phyloP scores from a whole-genome alignment of 2,113 vertebrate genomes.

The Campylomormyrus numenius region DNA sequence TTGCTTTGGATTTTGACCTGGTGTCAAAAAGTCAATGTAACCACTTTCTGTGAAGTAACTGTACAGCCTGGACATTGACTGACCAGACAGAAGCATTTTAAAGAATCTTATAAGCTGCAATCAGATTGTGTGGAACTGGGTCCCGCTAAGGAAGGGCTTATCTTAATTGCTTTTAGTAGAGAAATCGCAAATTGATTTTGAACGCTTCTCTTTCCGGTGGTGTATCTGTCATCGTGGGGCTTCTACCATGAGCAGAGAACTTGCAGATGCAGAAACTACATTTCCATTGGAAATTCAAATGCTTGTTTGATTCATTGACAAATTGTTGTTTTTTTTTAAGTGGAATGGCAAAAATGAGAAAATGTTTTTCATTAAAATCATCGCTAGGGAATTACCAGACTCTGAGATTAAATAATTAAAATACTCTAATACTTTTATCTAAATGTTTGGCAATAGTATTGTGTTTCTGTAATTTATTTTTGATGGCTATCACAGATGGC shows the following conservation, averaged over 20 bases:
- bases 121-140: slow-evolving; percentile 37
- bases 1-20: not conserved
- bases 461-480: not conserved
- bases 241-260: slow-evolving; percentile 24
- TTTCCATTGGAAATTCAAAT: slow-evolving; percentile 40
- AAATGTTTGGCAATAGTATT: not conserved
- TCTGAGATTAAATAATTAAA: not conserved
- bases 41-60: not conserved
- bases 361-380: not conserved
- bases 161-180: slow-evolving; percentile 39
- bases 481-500: slow-evolving; percentile 11
- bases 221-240: slow-evolving; percentile 29
- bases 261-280: slow-evolving; percentile 37
- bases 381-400: not conserved
- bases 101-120: not conserved
- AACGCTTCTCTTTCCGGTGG: slow-evolving; percentile 34
- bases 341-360: too few relatives aligned
- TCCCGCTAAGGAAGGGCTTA: slow-evolving; percentile 41
- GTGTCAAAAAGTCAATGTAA: not conserved
- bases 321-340: not conserved
- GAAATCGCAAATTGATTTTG: slow-evolving; percentile 33
- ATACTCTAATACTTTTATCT: not conserved
- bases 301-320: not conserved
- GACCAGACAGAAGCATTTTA: not conserved
- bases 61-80: not conserved